phyloP scores from a whole-genome alignment of 2,113 vertebrate genomes.

The Crocuta crocuta region DNA sequence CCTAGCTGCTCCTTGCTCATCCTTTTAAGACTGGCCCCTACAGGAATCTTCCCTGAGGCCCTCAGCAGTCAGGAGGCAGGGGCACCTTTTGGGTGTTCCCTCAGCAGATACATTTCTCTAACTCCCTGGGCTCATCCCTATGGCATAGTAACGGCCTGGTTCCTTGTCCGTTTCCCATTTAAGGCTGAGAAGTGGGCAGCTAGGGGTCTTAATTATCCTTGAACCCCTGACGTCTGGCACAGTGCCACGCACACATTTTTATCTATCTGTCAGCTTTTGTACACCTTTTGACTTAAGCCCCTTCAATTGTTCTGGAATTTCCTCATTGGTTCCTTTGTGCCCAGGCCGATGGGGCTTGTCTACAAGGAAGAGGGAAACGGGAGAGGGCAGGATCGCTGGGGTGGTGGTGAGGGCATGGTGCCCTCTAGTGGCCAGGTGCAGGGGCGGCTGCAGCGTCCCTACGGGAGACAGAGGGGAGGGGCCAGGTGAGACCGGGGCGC shows the following conservation, averaged over 20 bases:
- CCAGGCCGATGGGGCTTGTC: neutral
- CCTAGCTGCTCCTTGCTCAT: neutral
- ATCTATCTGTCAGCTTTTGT: neutral
- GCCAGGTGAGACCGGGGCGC: neutral
- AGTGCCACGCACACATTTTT: neutral
- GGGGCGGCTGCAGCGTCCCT: neutral
- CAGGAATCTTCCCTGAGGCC: neutral
- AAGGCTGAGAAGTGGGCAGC: neutral
- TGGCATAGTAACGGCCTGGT: neutral
- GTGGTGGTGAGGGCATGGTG: constrained; percentile 25
- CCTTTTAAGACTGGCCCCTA: neutral
- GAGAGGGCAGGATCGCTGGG: neutral
- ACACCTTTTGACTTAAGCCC: neutral
- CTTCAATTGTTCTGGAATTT: neutral
- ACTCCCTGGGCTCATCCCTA: neutral
- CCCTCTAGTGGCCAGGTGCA: constrained; percentile 70
- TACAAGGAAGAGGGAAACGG: neutral
- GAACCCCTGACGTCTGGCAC: neutral
- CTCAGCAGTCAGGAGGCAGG: neutral
- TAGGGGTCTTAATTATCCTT: neutral
- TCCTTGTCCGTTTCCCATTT: neutral
- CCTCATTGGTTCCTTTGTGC: neutral
- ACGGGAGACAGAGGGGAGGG: neutral
- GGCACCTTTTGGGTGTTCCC: neutral
- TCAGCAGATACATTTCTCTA: neutral